Evolutionary conservation across 37 sponge, comb jelly and placozoan species (phyloP).

Genomic region (Aphrocallistes beatrix): DNA sequence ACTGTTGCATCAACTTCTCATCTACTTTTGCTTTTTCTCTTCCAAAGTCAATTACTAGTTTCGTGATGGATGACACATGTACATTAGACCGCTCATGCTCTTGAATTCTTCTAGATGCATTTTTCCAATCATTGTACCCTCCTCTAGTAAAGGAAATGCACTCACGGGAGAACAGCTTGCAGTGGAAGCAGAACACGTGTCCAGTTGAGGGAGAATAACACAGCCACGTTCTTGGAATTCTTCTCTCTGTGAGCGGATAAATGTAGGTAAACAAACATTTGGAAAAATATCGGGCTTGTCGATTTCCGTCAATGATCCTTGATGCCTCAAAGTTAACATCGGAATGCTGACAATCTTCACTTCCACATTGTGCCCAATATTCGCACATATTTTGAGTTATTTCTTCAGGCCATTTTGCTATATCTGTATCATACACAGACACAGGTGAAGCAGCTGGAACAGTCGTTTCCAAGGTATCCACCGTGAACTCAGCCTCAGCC

Average conservation of each 20-base stretch:
- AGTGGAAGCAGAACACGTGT: neutral
- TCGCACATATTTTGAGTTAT: neutral
- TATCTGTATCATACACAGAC: neutral
- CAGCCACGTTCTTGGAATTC: neutral
- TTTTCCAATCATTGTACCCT: neutral
- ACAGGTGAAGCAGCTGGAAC: neutral
- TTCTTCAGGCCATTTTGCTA: neutral
- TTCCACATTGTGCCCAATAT: neutral
- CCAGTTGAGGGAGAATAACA: neutral
- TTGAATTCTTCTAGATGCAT: neutral
- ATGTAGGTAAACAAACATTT: neutral
- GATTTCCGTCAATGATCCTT: neutral
- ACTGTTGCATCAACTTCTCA: neutral
- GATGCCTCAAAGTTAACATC: neutral
- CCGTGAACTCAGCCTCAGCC: neutral
- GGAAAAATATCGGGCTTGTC: neutral
- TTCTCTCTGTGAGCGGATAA: neutral
- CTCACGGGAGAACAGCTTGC: neutral
- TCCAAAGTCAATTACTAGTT: neutral
- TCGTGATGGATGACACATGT: neutral
- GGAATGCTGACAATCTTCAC: neutral
- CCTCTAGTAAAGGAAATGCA: neutral
- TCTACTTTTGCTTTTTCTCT: neutral
- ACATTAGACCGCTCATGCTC: neutral
- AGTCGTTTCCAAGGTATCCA: neutral